Percentiles rank a stretch among this genome's conserved stretches.
Evolutionary conservation across 1,140 invertebrate genomes (phyloP).

Genomic region (Drosophila nigrodunni): DNA sequence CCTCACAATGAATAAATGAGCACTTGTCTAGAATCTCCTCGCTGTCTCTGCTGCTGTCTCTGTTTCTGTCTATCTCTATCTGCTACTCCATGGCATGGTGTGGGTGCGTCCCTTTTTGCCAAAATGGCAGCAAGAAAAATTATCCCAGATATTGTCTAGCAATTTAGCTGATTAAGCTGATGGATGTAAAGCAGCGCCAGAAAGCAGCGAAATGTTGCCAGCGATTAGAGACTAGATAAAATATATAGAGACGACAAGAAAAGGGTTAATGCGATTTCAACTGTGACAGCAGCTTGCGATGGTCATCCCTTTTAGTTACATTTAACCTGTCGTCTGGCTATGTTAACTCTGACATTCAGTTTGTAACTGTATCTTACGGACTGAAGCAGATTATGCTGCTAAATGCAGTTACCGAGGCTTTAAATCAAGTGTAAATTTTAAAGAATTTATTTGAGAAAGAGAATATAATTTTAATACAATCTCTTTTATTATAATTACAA

Average conservation of each 20-base stretch:
- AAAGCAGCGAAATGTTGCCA: constrained; percentile 57
- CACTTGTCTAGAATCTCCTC: constrained; percentile 65
- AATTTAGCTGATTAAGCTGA: constrained; percentile 84
- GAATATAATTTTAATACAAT: too few relatives aligned
- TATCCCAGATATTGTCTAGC: constrained; percentile 83
- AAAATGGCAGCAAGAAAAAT: constrained; percentile 82
- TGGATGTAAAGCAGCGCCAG: constrained; percentile 75
- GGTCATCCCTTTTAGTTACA: constrained; percentile 23
- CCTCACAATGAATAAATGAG: constrained; percentile 77
- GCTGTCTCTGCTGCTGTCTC: neutral
- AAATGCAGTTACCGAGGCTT: neutral
- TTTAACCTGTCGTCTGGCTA: constrained; percentile 11
- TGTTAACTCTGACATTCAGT: neutral
- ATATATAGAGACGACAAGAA: constrained; percentile 59
- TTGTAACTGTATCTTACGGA: neutral
- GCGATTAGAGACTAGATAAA: constrained; percentile 61
- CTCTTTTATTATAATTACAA: too few relatives aligned
- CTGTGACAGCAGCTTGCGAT: constrained; percentile 62
- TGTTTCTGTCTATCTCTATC: neutral
- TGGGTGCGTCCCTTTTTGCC: constrained; percentile 41
- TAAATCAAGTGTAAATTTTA: too few relatives aligned
- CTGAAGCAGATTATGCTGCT: neutral
- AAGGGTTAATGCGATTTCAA: constrained; percentile 81
- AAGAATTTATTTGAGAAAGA: too few relatives aligned
- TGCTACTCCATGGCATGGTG: neutral